phyloP scores from a whole-genome alignment of 1,140 invertebrate genomes.

The Andricus grossulariae region DNA sequence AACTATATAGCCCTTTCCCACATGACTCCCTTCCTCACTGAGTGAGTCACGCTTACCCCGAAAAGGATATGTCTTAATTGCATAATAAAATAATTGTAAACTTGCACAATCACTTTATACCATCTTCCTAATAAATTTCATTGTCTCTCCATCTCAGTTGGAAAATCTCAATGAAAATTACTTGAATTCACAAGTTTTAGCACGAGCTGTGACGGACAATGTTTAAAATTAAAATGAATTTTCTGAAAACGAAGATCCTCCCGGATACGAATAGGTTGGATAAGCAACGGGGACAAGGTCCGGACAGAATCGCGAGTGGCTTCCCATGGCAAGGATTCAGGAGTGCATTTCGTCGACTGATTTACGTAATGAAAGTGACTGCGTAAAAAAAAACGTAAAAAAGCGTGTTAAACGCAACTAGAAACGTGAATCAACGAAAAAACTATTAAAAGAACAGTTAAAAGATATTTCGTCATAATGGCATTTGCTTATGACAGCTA shows the following conservation, averaged over 20 bases:
- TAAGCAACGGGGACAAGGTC: conserved; percentile 17
- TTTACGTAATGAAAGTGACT: conserved; percentile 30
- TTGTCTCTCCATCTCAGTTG: not conserved
- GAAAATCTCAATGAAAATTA: conserved; percentile 1
- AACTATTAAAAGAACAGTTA: not conserved
- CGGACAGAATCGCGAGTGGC: conserved; percentile 18
- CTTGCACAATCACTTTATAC: not conserved
- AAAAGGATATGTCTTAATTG: no score
- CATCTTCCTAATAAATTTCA: not conserved
- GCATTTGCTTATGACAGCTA: no score
- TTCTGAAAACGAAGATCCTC: conserved; percentile 24
- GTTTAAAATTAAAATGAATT: conserved; percentile 23
- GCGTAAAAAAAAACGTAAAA: conserved; percentile 21
- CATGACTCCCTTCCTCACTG: no score
- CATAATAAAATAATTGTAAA: not conserved
- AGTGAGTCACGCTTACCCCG: no score
- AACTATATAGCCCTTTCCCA: no score
- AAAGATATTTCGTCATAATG: no score
- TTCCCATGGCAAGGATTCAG: conserved; percentile 30
- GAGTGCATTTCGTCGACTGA: conserved; percentile 19
- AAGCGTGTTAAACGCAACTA: conserved; percentile 26
- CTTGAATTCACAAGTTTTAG: not conserved
- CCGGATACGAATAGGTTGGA: conserved; percentile 28
- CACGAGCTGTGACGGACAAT: not conserved
- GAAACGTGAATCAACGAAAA: conserved; percentile 13